phyloP scores from a whole-genome alignment of 2,888 invertebrate species.

The Cenopis cana region DNA sequence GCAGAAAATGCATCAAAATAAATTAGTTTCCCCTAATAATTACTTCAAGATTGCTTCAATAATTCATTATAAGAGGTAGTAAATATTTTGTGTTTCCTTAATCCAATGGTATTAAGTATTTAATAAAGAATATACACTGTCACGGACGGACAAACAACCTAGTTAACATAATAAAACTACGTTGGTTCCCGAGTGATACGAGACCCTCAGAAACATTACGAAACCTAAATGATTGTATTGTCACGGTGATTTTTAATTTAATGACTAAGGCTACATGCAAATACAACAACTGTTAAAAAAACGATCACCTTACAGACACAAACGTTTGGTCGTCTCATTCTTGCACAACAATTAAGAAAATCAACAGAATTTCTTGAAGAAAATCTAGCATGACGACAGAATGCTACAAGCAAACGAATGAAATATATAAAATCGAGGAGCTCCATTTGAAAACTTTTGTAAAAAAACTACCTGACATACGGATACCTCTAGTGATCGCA shows the following conservation, averaged over 20 bases:
- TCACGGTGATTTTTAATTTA: too few relatives aligned
- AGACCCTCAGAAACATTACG: too few relatives aligned
- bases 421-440: not conserved
- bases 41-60: conserved; percentile 3
- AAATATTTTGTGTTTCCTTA: not conserved
- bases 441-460: not conserved
- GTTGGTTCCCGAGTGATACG: too few relatives aligned
- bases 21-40: conserved; percentile 31
- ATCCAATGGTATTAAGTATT: not conserved
- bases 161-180: too few relatives aligned
- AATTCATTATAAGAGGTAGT: conserved; percentile 37
- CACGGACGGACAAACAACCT: not conserved
- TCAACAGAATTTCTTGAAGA: not conserved
- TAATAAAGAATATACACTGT: not conserved
- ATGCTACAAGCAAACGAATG: not conserved
- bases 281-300: too few relatives aligned
- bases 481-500: too few relatives aligned
- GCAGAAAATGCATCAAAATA: conserved; percentile 5
- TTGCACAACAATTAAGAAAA: too few relatives aligned
- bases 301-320: too few relatives aligned
- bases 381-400: not conserved
- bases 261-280: too few relatives aligned
- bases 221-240: too few relatives aligned
- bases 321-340: too few relatives aligned
- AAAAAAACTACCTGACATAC: too few relatives aligned